These are phyloP conservation scores for Psittacula derbiana DNA, from an alignment of 2,797 vertebrate genomes.

Conservation along the genomic window DNA sequence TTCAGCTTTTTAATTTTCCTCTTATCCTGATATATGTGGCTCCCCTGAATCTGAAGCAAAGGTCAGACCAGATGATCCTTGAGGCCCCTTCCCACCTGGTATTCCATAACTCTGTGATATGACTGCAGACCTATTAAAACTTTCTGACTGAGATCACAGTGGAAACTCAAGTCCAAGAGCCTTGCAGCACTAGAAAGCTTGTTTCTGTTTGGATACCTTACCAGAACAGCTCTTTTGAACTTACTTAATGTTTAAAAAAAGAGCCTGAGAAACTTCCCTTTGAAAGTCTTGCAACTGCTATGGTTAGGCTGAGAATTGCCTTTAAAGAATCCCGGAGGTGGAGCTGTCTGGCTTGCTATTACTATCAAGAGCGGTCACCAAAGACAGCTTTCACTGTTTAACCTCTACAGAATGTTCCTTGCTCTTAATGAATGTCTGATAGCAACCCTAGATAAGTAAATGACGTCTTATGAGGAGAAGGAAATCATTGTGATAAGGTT, in stretches of 20 bases:
- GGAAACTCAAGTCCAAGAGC: background rate
- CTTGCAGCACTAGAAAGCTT: background rate
- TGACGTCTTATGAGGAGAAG: background rate
- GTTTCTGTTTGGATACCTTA: background rate
- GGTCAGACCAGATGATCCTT: background rate
- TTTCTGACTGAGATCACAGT: background rate
- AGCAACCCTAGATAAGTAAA: background rate
- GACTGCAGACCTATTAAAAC: background rate
- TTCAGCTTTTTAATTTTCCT: background rate
- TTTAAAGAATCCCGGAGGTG: background rate
- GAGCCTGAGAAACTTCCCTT: background rate
- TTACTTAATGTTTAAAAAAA: background rate
- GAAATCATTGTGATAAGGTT: background rate
- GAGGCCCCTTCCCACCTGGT: background rate
- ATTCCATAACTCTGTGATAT: background rate
- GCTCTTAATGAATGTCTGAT: background rate
- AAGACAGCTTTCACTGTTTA: background rate
- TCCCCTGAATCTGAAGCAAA: background rate
- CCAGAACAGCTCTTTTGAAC: background rate
- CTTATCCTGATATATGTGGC: background rate
- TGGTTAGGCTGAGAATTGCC: background rate
- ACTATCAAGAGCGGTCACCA: background rate
- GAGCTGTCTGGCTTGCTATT: background rate
- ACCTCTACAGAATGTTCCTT: conserved; percentile 8
- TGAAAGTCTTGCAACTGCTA: background rate